Base-by-base conservation (phyloP, 2,888 invertebrate genomes). In the Ypsolopha scabrella region DNA sequence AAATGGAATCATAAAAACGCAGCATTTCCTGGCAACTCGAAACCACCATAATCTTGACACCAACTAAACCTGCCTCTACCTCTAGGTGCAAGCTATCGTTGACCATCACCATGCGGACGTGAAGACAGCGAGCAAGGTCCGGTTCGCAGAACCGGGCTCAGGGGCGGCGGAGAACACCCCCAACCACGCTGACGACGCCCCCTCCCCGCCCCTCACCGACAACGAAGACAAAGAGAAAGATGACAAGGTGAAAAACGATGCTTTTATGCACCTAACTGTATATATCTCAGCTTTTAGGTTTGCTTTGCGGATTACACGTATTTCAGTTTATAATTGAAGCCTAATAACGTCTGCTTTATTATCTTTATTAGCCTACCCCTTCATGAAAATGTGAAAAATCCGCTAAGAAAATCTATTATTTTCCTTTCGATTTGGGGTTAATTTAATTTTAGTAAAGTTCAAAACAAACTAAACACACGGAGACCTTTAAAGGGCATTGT, bases 61-160 rank as follows among this genome's bases (percentile, higher is more conserved):
- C 45, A 6, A 7, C 45, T 45, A 45, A 45, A 13, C 24, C 34
- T 24, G 6, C 10, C 24, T 7, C 33, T 24, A 13, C 13, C 33
- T 14, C 7, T 13, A 97, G 96, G 96, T 97, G 50, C 97, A 97
- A 89, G 93, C 95, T 50, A 96, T 97, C 65, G 94, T 97, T 57
- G 97, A 97, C 79, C 94, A 94, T 70, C 94, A 94, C 73, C 95
- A 95, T 71, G 92, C 92, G 58, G 92, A 92, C 66, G 89, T 91
- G 58, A 94, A 94, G 80, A 90, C 91, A 33, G 90, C 93, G 54
- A 92, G 94, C 60, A 95, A 95, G 85, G 95, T 96, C 52, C 91
- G 95, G 56, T 96, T 96, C 80, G 93, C 95, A 62, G 95, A 96
- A 72, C 93, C 92, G 0, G 88, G 87, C 39, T 80, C 77, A 44